These are phyloP conservation scores for Phoenoteleia sp. DNA, from an alignment of 2,888 invertebrate species.

Conservation along the genomic window DNA sequence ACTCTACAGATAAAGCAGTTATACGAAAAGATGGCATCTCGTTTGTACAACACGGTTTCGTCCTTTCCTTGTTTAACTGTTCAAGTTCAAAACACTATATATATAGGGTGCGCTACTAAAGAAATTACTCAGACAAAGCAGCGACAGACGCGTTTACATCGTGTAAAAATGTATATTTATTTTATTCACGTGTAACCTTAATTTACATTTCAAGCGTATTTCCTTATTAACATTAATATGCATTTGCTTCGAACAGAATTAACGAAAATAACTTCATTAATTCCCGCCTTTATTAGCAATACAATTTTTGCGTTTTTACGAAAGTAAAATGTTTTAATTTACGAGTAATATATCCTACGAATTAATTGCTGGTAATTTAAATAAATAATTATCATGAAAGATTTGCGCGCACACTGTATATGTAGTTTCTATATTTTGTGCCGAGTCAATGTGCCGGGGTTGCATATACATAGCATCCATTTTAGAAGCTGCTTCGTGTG, in stretches of 20 bases:
- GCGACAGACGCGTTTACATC: not conserved
- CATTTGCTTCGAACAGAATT: not conserved
- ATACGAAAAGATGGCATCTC: constrained; percentile 63
- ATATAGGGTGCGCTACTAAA: constrained; percentile 4
- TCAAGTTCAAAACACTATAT: constrained; percentile 25
- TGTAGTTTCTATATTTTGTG: constrained; percentile 18
- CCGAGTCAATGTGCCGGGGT: constrained; percentile 35
- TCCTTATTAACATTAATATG: not conserved
- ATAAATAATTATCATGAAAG: constrained; percentile 7
- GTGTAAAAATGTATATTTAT: not conserved
- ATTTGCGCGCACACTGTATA: constrained; percentile 17
- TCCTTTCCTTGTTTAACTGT: constrained; percentile 49
- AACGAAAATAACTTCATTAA: not conserved
- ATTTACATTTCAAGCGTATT: not conserved
- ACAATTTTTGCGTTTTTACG: not conserved
- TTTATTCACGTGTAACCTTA: not conserved
- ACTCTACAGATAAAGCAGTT: constrained; percentile 40
- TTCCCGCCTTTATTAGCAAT: not conserved
- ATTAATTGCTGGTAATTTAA: not conserved
- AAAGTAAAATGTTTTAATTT: not conserved
- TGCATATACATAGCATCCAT: constrained; percentile 51
- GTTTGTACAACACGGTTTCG: constrained; percentile 45
- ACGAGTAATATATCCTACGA: not conserved
- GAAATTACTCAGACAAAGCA: constrained; percentile 2
- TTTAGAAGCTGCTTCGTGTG: constrained; percentile 56